These are phyloP conservation scores for Atta texana DNA, from an alignment of 1,140 invertebrate species.

Conservation along the genomic window DNA sequence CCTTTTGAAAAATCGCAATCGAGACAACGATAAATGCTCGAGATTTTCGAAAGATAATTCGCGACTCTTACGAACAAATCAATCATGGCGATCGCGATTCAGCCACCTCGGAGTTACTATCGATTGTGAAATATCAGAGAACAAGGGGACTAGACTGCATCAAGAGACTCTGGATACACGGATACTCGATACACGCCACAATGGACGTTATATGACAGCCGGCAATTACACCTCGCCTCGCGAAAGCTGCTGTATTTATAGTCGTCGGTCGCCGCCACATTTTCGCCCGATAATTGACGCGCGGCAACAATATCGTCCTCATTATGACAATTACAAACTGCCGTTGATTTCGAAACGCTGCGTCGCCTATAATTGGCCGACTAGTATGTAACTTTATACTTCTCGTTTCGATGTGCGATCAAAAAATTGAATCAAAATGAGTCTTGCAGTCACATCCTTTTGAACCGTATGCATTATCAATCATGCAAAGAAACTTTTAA, in stretches of 20 bases:
- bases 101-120: not conserved
- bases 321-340: constrained; percentile 82
- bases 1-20: not conserved
- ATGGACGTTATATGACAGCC: constrained; percentile 74
- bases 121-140: constrained; percentile 50
- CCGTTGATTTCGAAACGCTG: constrained; percentile 72
- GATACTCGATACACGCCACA: constrained; percentile 51
- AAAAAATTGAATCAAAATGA: not conserved
- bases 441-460: constrained; percentile 1
- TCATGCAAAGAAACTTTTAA: constrained; percentile 4
- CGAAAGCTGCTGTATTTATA: constrained; percentile 72
- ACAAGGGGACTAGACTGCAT: not conserved
- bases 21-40: not conserved
- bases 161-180: not conserved
- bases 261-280: constrained; percentile 61
- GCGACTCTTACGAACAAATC: not conserved
- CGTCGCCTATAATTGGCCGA: constrained; percentile 66
- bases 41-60: constrained; percentile 14
- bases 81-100: constrained; percentile 23
- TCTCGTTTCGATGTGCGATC: constrained; percentile 2
- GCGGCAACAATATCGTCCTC: constrained; percentile 76
- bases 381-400: not conserved
- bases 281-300: constrained; percentile 78
- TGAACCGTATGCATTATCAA: not conserved
- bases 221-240: constrained; percentile 66